Conservation (phyloP, 2,113 vertebrate species). For the Pao palembangensis region DNA sequence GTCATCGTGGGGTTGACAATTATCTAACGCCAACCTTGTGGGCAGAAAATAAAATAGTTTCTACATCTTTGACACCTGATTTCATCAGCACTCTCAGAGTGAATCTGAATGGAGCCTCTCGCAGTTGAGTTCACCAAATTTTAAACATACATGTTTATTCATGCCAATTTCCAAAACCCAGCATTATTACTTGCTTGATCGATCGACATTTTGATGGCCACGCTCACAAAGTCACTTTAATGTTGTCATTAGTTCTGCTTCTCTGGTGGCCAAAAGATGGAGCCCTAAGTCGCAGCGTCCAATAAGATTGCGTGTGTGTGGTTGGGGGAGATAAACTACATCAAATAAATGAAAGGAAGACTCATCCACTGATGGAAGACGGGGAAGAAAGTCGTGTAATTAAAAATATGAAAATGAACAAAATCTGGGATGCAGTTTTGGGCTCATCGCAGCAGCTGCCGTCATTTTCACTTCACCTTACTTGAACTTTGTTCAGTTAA, state of each 20-base stretch:
- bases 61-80: slow-evolving; percentile 5
- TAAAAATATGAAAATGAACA: slow-evolving; percentile 80
- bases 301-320: slow-evolving; percentile 69
- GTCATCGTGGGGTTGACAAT: too few relatives aligned
- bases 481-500: slow-evolving; percentile 45
- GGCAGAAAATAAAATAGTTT: background rate
- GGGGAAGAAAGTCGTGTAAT: slow-evolving; percentile 64
- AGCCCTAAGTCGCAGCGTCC: slow-evolving; percentile 70
- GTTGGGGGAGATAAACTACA: slow-evolving; percentile 75
- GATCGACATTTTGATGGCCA: slow-evolving; percentile 72
- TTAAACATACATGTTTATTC: slow-evolving; percentile 69
- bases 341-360: slow-evolving; percentile 63
- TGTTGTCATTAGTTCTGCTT: slow-evolving; percentile 81
- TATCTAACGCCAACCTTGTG: too few relatives aligned
- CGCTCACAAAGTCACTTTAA: slow-evolving; percentile 73
- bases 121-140: slow-evolving; percentile 30
- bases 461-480: slow-evolving; percentile 46
- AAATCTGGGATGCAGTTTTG: slow-evolving; percentile 65
- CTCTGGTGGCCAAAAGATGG: slow-evolving; percentile 76
- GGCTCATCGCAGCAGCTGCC: slow-evolving; percentile 45
- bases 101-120: slow-evolving; percentile 24
- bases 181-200: slow-evolving; percentile 79
- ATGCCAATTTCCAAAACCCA: slow-evolving; percentile 71
- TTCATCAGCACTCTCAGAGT: slow-evolving; percentile 28
- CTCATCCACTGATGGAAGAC: slow-evolving; percentile 67